These are phyloP conservation scores for Meteorus colon DNA, from an alignment of 2,888 invertebrate genomes.

Conservation along the genomic window DNA sequence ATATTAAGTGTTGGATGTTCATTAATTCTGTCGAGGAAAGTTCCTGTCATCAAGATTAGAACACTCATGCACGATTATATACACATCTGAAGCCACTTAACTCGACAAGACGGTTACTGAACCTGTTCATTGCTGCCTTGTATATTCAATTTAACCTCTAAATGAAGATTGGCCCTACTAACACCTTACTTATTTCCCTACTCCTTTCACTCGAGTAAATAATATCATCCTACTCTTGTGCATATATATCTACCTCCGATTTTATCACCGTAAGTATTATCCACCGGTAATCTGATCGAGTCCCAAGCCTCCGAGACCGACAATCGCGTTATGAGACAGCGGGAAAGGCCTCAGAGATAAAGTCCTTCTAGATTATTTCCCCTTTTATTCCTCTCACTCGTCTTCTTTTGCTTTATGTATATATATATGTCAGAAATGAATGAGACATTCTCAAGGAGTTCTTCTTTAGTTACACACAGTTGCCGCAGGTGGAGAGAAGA, in stretches of 20 bases:
- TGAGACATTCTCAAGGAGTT: slow-evolving; percentile 28
- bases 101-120: slow-evolving; percentile 53
- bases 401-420: neutral
- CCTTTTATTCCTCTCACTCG: neutral
- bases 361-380: slow-evolving; percentile 18
- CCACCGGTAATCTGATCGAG: slow-evolving; percentile 48
- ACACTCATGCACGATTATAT: neutral
- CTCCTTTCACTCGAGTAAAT: slow-evolving; percentile 17
- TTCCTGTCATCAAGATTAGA: neutral
- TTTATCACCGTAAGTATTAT: slow-evolving; percentile 45
- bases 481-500: slow-evolving; percentile 22
- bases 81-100: slow-evolving; percentile 48
- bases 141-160: slow-evolving; percentile 30
- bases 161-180: slow-evolving; percentile 36
- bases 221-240: slow-evolving; percentile 16
- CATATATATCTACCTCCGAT: slow-evolving; percentile 30
- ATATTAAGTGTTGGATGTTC: neutral
- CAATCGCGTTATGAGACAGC: slow-evolving; percentile 46
- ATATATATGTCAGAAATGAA: slow-evolving; percentile 39
- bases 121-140: slow-evolving; percentile 46
- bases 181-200: slow-evolving; percentile 29
- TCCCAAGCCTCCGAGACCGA: slow-evolving; percentile 39
- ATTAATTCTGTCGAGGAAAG: neutral
- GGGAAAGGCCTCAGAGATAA: slow-evolving; percentile 23
- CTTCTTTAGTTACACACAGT: slow-evolving; percentile 29